phyloP scores from a whole-genome alignment of 2,113 vertebrate species.

The Ceratotherium simum region DNA sequence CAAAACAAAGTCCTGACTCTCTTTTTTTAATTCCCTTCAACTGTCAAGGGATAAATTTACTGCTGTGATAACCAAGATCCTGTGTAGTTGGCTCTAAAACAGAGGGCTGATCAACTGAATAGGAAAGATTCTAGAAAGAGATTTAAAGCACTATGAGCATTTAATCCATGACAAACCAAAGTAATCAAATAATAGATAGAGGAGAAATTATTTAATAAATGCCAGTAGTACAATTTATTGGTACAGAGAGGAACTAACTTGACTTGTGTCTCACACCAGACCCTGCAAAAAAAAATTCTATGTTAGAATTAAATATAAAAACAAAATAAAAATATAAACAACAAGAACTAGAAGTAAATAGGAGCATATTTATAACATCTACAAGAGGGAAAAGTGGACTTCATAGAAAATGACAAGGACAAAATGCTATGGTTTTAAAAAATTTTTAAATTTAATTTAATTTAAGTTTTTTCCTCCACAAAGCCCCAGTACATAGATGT shows the following conservation, averaged over 20 bases:
- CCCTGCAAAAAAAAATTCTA: background rate
- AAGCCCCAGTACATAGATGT: too few species aligned
- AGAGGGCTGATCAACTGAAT: background rate
- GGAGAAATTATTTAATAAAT: background rate
- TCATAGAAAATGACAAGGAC: background rate
- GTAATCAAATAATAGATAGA: background rate
- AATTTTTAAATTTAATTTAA: too few species aligned
- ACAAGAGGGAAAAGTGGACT: background rate
- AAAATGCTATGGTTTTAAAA: background rate
- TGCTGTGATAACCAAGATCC: slow-evolving; percentile 2
- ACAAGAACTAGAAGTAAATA: slow-evolving; percentile 8
- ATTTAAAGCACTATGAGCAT: background rate
- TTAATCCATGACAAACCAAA: background rate
- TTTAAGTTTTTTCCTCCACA: too few species aligned
- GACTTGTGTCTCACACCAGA: background rate
- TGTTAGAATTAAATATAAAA: background rate
- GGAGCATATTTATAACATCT: background rate
- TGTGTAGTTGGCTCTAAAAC: background rate
- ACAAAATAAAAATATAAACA: background rate
- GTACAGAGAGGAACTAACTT: background rate
- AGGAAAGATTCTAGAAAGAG: background rate
- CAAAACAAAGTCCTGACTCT: background rate
- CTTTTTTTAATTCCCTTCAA: background rate
- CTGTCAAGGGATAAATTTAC: background rate
- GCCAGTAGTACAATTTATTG: background rate